A percentile compares a stretch with the other conserved stretches of the same genome.
These are phyloP conservation scores for Clarias fuscus DNA, from an alignment of 2,797 vertebrate genomes.

Conservation along the genomic window DNA sequence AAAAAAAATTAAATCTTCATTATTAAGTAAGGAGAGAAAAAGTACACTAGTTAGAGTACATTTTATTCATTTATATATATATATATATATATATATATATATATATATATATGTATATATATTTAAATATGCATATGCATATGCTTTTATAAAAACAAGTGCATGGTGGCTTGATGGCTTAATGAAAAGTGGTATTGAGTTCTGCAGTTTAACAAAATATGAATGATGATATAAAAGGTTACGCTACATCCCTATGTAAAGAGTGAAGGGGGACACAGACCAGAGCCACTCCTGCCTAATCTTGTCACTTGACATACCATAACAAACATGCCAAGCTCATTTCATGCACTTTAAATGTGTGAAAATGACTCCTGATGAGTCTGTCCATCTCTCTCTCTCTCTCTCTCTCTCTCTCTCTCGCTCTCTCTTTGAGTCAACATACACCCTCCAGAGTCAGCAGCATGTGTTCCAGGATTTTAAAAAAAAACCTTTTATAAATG, in stretches of 20 bases:
- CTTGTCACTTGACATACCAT: conserved; percentile 25
- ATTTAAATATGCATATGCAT: not conserved
- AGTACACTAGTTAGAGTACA: too few relatives aligned
- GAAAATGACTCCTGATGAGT: conserved; percentile 39
- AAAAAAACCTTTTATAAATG: conserved; percentile 35
- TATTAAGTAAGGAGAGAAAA: too few relatives aligned
- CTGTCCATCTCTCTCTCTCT: conserved; percentile 14
- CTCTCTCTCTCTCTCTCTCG: not conserved
- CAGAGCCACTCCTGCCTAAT: conserved; percentile 13
- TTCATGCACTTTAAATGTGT: conserved; percentile 37
- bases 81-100: too few relatives aligned
- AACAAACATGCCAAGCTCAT: conserved; percentile 40
- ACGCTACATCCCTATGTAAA: conserved; percentile 19
- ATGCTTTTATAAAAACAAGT: not conserved
- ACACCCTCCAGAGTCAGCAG: conserved; percentile 40
- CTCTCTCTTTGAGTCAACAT: conserved; percentile 40
- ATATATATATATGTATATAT: too few relatives aligned
- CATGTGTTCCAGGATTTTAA: conserved; percentile 35
- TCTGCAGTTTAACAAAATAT: not conserved
- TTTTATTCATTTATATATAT: not conserved
- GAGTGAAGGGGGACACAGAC: conserved; percentile 14
- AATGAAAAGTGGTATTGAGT: not conserved
- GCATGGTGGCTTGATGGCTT: too few relatives aligned
- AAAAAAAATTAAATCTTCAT: too few relatives aligned
- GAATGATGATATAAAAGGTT: conserved; percentile 1